These are phyloP conservation scores for Phania funesta DNA, from an alignment of 2,888 invertebrate species.

Conservation along the genomic window DNA sequence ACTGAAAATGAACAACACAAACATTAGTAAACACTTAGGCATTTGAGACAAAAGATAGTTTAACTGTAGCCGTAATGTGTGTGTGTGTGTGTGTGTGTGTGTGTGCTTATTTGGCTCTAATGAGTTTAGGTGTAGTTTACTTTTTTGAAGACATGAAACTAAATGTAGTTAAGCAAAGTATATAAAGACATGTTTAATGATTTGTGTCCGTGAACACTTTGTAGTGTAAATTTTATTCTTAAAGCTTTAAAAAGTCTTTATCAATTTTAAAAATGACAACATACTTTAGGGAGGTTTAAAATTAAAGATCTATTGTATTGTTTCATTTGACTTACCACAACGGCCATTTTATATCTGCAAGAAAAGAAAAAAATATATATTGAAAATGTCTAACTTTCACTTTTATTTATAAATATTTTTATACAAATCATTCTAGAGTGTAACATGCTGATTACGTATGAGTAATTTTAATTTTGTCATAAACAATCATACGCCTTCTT, in stretches of 20 bases:
- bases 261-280: background rate
- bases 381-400: no score
- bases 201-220: background rate
- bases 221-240: background rate
- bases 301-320: no score
- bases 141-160: background rate
- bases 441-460: no score
- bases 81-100: background rate
- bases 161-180: constrained; percentile 31
- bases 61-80: constrained; percentile 9
- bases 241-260: background rate
- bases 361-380: no score
- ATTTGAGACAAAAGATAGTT: constrained; percentile 53
- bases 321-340: no score
- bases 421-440: no score
- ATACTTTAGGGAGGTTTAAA: no score
- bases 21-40: constrained; percentile 63
- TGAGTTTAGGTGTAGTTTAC: constrained; percentile 5
- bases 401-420: no score
- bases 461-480: no score
- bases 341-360: no score
- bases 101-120: background rate
- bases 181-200: background rate
- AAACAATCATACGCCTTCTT: no score
- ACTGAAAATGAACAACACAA: constrained; percentile 51